Evolutionary conservation across 2,888 invertebrate genomes (phyloP), one percentile per base, ranked within the genome.

Genomic region (Polyommatus iphigenia): DNA sequence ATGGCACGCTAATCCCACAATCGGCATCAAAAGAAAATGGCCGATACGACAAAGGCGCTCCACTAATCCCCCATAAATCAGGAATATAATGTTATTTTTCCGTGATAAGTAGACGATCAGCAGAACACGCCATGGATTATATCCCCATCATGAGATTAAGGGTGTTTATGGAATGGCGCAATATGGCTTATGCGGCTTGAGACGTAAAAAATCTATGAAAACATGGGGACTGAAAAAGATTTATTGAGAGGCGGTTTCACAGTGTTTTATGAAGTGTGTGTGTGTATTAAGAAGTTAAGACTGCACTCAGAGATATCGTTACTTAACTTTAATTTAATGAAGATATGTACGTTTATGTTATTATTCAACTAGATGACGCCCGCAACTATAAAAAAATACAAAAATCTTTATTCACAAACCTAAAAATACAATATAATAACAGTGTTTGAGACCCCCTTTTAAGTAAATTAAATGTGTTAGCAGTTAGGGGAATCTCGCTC

Each of bases 1-100:
- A 71, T 41, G 72, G 36, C 72, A 72, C 36, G 20, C 3, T 41
- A 72, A 72, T 72, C 36, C 20, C n/a, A 41, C 72, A 72, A 41
- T 41, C 72, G n/a, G 72, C 72, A 67, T 67, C 67, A 72, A 72
- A 41, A 72, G 72, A 36, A 72, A 41, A 41, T 41, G 41, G 41
- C 36, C 72, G n/a, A 41, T 41, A 41, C 36, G 41, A 41, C 72
- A 72, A 72, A 72, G 20, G 41, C 72, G 41, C 72, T 20, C 20
- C 72, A 41, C 41, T 72, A 72, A 72, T 72, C 72, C 72, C 3
- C 32, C 41, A 72, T 72, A 72, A 72, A 72, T 72, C 72, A 72
- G 8, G 41, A 72, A 72, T 41, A 72, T 41, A 72, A 72, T 41
- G 72, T 41, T 41, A 36, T 72, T 72, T 41, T 72, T 72, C 72